Evolutionary conservation across 2,797 vertebrate genomes (phyloP).

Genomic region (Melanotaenia boesemani): DNA sequence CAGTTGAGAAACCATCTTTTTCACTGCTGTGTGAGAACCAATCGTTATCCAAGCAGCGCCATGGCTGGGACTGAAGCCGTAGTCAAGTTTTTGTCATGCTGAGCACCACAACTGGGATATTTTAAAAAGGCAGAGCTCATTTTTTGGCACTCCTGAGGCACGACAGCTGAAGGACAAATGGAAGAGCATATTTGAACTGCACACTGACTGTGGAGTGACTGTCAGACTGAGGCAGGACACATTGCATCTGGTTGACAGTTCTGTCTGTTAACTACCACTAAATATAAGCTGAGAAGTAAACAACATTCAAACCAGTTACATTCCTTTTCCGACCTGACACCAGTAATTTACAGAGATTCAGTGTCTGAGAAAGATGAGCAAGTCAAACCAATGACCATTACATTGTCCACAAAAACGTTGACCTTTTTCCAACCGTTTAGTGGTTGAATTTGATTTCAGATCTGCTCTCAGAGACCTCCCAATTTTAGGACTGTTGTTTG

Average conservation of each 20-base stretch:
- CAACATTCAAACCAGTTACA: neutral
- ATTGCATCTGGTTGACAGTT: neutral
- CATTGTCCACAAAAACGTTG: slow-evolving; percentile 8
- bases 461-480: neutral
- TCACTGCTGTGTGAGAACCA: neutral
- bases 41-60: neutral
- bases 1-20: neutral
- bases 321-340: neutral
- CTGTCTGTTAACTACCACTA: neutral
- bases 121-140: neutral
- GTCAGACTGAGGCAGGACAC: neutral
- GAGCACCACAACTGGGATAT: neutral
- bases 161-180: neutral
- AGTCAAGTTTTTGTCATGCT: neutral
- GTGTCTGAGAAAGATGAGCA: slow-evolving; percentile 1
- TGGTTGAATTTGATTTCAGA: slow-evolving; percentile 27
- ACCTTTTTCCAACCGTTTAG: slow-evolving; percentile 12
- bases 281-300: neutral
- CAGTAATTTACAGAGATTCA: slow-evolving; percentile 26
- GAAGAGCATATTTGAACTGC: neutral
- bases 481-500: neutral
- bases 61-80: neutral
- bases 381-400: slow-evolving; percentile 17
- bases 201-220: neutral
- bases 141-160: neutral